phyloP scores from a whole-genome alignment of 1,140 invertebrate species.

The Drosophila ficusphila region DNA sequence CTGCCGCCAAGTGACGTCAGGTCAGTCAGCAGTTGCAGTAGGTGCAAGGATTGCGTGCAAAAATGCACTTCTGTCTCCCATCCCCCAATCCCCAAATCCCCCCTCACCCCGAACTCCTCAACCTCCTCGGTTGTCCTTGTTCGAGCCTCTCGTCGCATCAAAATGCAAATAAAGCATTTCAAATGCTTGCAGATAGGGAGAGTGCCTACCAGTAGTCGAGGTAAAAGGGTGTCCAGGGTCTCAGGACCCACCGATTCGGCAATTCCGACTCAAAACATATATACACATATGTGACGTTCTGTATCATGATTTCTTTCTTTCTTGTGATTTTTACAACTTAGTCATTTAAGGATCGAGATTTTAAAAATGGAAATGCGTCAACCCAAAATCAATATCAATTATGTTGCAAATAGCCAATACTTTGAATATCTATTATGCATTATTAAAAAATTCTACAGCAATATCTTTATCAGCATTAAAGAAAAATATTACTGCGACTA shows the following conservation, averaged over 20 bases:
- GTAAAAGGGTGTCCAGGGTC: conserved; percentile 12
- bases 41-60: conserved; percentile 78
- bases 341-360: too few relatives aligned
- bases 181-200: conserved; percentile 56
- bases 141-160: conserved; percentile 75
- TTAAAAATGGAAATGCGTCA: too few relatives aligned
- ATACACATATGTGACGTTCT: too few relatives aligned
- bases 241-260: not conserved
- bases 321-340: too few relatives aligned
- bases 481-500: too few relatives aligned
- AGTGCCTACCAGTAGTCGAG: conserved; percentile 3
- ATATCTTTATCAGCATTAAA: too few relatives aligned
- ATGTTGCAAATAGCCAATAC: too few relatives aligned
- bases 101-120: too few relatives aligned
- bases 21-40: conserved; percentile 67
- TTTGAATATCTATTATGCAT: too few relatives aligned
- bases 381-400: too few relatives aligned
- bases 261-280: not conserved
- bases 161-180: conserved; percentile 82
- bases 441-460: too few relatives aligned
- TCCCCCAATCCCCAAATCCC: conserved; percentile 2
- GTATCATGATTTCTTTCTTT: too few relatives aligned
- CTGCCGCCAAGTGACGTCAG: conserved; percentile 75
- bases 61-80: conserved; percentile 71
- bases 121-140: not conserved